Evolutionary conservation across 2,113 vertebrate genomes (phyloP), one percentile per base, ranked within the genome.

Genomic region (Apistogramma diplotaenia): DNA sequence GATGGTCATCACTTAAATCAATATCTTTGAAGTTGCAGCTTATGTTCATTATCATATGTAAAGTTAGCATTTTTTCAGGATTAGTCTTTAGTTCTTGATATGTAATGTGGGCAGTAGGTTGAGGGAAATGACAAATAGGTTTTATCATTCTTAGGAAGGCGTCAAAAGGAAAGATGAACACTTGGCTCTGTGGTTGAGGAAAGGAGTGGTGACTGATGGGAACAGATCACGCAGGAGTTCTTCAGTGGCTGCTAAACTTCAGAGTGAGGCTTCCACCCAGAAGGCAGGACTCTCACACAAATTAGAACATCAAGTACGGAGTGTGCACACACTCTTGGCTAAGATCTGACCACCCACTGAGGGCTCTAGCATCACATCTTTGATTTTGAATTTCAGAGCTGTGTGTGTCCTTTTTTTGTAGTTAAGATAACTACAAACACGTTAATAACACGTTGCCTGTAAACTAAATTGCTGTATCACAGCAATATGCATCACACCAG

Each of bases 221-320:
- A 83, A 62, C n/a, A 77, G 25, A 81, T 76, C 33, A 59, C 29
- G 54, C 74, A 58, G 33, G 46, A 76, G 75, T 78, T 77, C 25
- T 79, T 65, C 11, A 40, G 51, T 29, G 23, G 37, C 65, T 67
- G 73, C 51, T 15, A 67, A 85, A 82, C 73, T 56, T 90, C 49
- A 74, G 82, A 90, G 67, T 19, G 54, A 80, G 57, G 35, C 65
- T 62, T 70, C 33, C 56, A 60, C 75, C 53, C 67, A 25, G 43
- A 72, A 74, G 55, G 62, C 61, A 67, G 55, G 25, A 60, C 51
- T 80, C 55, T 60, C 54, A 79, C 62, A 21, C 31, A 84, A 87
- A 89, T 81, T 56, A 83, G 73, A 84, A 89, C 87, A 85, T 51
- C 58, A 40, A 67, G 76, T 74, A 40, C 55, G 27, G 62, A 90